A percentile compares a stretch with the other conserved stretches of the same genome.
phyloP scores from a whole-genome alignment of 1,140 invertebrate genomes.

The Micrasema longulum region DNA sequence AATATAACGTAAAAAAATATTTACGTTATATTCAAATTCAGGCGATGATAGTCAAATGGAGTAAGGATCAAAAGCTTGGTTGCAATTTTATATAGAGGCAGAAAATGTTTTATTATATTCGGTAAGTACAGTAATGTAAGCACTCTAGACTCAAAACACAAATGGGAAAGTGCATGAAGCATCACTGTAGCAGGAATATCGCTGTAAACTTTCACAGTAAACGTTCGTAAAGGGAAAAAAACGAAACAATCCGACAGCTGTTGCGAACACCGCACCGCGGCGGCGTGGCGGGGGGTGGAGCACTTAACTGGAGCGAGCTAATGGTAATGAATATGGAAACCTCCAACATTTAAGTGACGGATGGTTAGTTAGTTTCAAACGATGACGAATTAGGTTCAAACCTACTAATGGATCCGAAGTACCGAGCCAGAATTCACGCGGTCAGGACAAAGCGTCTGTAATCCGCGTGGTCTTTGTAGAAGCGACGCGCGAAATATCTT shows the following conservation, averaged over 20 bases:
- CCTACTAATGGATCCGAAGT: slow-evolving; percentile 1
- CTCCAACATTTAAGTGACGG: neutral
- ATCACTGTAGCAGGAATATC: neutral
- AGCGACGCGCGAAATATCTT: slow-evolving; percentile 1
- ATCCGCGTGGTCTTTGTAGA: no score
- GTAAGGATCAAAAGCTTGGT: neutral
- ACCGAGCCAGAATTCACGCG: neutral
- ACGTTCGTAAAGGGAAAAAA: slow-evolving; percentile 21
- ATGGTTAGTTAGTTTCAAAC: slow-evolving; percentile 16
- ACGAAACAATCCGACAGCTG: slow-evolving; percentile 16
- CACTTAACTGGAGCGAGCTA: slow-evolving; percentile 27
- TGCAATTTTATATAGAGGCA: neutral
- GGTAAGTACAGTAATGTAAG: neutral
- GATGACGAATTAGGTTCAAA: slow-evolving; percentile 22
- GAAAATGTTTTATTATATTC: slow-evolving; percentile 2
- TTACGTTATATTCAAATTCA: no score
- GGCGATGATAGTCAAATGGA: neutral
- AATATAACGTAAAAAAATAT: no score
- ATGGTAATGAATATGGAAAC: slow-evolving; percentile 37
- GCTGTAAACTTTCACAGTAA: neutral
- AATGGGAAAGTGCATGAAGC: neutral
- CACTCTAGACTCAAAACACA: neutral
- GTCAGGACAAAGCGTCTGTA: neutral
- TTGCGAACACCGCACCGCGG: slow-evolving; percentile 17
- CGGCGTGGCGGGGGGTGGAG: slow-evolving; percentile 5